A percentile compares a stretch with the other conserved stretches of the same genome.
phyloP scores from a whole-genome alignment of 2,888 invertebrate genomes.

The Watsonalla cultraria region DNA sequence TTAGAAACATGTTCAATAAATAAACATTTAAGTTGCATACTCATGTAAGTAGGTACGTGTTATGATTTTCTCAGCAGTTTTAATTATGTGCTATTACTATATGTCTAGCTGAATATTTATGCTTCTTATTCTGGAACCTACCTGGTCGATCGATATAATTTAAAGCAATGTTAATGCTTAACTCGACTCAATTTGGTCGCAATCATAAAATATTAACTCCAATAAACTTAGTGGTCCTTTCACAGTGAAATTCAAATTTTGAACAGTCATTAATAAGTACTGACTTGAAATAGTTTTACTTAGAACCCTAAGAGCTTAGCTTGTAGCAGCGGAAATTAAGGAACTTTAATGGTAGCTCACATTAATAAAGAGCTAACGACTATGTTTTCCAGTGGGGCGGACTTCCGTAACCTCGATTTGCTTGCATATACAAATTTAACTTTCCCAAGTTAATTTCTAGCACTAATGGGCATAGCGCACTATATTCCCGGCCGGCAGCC shows the following conservation, averaged over 20 bases:
- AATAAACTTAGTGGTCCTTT: neutral
- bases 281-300: neutral
- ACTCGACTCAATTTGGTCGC: neutral
- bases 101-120: too few species aligned
- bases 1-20: too few species aligned
- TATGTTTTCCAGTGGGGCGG: neutral
- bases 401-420: neutral
- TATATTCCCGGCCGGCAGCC: neutral
- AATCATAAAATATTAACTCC: neutral
- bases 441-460: neutral
- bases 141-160: neutral
- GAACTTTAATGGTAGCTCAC: neutral
- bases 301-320: neutral
- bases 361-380: neutral
- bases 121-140: neutral
- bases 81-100: too few species aligned
- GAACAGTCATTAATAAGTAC: neutral
- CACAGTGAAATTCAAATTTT: neutral
- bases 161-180: neutral
- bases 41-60: too few species aligned
- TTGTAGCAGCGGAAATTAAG: neutral
- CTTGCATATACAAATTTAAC: neutral
- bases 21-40: too few species aligned
- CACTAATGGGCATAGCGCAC: neutral
- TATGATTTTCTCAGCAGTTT: too few species aligned